Evolutionary conservation across 2,113 vertebrate species (phyloP), one percentile per base, ranked within the genome.

Genomic region (Pithys albifrons): DNA sequence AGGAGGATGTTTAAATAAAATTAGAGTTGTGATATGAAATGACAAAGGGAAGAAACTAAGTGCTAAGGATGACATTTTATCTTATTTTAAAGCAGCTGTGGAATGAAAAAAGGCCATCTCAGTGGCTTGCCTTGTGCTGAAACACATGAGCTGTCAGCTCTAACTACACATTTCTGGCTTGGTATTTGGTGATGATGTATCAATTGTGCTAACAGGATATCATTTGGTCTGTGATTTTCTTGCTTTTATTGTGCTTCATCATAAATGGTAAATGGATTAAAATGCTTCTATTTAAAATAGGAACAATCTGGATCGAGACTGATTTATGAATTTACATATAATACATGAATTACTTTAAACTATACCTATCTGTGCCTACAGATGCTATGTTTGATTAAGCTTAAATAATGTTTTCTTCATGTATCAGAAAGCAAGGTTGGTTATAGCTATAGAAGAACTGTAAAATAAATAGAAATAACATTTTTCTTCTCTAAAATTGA

Each of bases 1-100:
- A 77, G 49, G n/a, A 84, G 65, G 64, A 24, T 92, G 93, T 88
- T 96, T 92, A 93, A 94, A 88, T 93, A 85, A 88, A 96, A 92
- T 93, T 81, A 90, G 67, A 92, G 41, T 79, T 87, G 88, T 86
- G 72, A 81, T 88, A 74, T 23, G 73, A 88, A 74, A 76, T 91
- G 88, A 89, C 79, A 84, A 81, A 72, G 33, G 31, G 57, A 88
- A 84, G 76, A 84, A 84, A 72, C 45, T 49, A 61, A 74, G 75
- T 78, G 57, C 74, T 88, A 77, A 65, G 49, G 66, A 75, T 92
- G 72, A 62, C 35, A 45, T 85, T 94, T 87, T 90, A 43, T 91
- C 85, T 67, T 74, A 37, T 52, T 94, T 70, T 59, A 69, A 92
- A 76, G 77, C 24, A 75, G n/a, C 82, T 84, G 69, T 92, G 69